Conservation (phyloP, 2,113 vertebrate genomes). For the Chaetodon auriga region DNA sequence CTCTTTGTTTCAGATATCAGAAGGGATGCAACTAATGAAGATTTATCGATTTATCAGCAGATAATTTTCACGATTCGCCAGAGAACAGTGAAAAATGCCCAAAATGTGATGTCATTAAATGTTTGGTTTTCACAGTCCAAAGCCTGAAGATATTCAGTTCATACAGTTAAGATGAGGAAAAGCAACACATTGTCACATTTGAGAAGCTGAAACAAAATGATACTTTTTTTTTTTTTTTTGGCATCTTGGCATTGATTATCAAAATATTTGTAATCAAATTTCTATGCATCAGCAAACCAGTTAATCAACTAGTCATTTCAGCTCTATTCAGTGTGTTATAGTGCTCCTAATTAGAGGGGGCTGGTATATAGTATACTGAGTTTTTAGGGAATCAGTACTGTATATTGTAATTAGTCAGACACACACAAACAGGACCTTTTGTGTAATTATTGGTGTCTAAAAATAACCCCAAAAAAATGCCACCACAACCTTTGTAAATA, state of each 20-base stretch:
- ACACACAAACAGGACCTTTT: neutral
- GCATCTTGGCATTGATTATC: neutral
- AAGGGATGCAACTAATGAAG: neutral
- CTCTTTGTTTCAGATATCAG: neutral
- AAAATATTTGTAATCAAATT: neutral
- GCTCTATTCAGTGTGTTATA: neutral
- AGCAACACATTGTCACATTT: neutral
- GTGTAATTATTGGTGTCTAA: neutral
- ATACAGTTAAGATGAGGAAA: neutral
- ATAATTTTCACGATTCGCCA: neutral
- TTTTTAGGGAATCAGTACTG: neutral
- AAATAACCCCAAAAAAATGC: neutral
- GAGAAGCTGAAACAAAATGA: neutral
- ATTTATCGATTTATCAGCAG: neutral
- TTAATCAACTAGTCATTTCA: neutral
- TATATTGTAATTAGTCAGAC: neutral
- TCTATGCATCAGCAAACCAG: neutral
- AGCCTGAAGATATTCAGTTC: neutral
- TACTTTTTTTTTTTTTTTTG: too few relatives aligned
- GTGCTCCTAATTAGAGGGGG: neutral
- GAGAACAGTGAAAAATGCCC: neutral
- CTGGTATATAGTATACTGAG: neutral
- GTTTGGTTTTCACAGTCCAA: neutral
- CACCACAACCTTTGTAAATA: slow-evolving; percentile 7
- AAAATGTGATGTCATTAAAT: neutral